Evolutionary conservation across 2,797 vertebrate genomes (phyloP).

Genomic region (Labeo calbasu): DNA sequence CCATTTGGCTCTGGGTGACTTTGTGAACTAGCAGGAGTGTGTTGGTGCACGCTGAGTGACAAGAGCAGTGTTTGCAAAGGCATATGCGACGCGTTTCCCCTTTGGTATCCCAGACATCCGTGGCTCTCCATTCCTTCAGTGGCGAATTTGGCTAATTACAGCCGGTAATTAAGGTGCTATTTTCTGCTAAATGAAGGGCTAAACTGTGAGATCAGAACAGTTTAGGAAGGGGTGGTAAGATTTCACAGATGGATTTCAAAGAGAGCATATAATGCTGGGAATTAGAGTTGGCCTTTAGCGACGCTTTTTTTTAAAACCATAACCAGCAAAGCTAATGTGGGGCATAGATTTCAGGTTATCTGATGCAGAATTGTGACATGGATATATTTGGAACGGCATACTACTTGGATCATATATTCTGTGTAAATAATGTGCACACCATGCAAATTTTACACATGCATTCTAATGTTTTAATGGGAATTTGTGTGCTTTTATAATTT

Average conservation of each 20-base stretch:
- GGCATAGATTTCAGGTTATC: neutral
- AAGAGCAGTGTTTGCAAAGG: constrained; percentile 1
- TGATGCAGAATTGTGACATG: neutral
- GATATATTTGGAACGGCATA: neutral
- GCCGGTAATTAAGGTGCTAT: constrained; percentile 40
- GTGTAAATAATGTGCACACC: neutral
- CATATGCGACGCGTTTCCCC: neutral
- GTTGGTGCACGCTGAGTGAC: constrained; percentile 13
- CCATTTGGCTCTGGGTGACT: constrained; percentile 29
- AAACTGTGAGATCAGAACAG: constrained; percentile 29
- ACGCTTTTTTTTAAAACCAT: constrained; percentile 2
- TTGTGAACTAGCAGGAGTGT: constrained; percentile 18
- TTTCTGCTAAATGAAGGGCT: constrained; percentile 21
- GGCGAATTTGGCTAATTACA: constrained; percentile 27
- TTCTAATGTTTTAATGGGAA: neutral
- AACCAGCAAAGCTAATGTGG: neutral
- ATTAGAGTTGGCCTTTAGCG: neutral
- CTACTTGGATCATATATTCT: neutral
- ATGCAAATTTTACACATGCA: neutral
- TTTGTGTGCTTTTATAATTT: neutral
- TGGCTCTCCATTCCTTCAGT: constrained; percentile 12
- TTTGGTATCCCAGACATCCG: constrained; percentile 21
- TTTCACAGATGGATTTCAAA: constrained; percentile 31
- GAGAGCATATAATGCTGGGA: constrained; percentile 18
- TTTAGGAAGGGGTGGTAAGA: constrained; percentile 10